phyloP scores from a whole-genome alignment of 1,140 invertebrate species.

The Neotoxoptera formosana region DNA sequence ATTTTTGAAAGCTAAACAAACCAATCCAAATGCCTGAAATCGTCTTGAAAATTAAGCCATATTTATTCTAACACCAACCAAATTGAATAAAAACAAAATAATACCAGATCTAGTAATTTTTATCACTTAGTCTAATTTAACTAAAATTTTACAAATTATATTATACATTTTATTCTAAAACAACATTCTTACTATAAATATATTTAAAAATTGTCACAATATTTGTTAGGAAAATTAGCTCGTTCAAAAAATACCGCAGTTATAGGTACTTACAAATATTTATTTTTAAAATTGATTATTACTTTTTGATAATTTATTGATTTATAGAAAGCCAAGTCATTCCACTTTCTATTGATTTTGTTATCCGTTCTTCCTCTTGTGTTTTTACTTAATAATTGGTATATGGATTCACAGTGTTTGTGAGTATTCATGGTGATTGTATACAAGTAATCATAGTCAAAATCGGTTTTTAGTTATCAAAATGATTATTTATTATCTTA shows the following conservation, averaged over 20 bases:
- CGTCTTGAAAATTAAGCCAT: slow-evolving; percentile 37
- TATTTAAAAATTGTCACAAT: background rate
- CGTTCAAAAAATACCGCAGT: background rate
- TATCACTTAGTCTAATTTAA: slow-evolving; percentile 30
- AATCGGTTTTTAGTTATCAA: slow-evolving; percentile 50
- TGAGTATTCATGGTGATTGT: slow-evolving; percentile 51
- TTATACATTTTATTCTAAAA: slow-evolving; percentile 34
- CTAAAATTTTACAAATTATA: slow-evolving; percentile 31
- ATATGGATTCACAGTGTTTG: slow-evolving; percentile 31
- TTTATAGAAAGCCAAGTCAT: slow-evolving; percentile 56
- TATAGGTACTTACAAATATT: background rate
- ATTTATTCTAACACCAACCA: slow-evolving; percentile 40
- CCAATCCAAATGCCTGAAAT: slow-evolving; percentile 34
- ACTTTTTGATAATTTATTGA: slow-evolving; percentile 12
- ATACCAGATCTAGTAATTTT: slow-evolving; percentile 47
- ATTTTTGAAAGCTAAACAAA: background rate
- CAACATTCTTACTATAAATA: slow-evolving; percentile 14
- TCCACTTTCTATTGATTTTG: slow-evolving; percentile 55
- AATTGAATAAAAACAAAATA: slow-evolving; percentile 42
- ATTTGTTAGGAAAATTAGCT: background rate
- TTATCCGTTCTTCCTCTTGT: slow-evolving; percentile 50
- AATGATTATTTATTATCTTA: slow-evolving; percentile 25
- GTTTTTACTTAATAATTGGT: slow-evolving; percentile 56
- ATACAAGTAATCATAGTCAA: slow-evolving; percentile 48
- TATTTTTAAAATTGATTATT: background rate